Conservation (phyloP, 2,888 invertebrate genomes). For the Cantharis flavilabris region DNA sequence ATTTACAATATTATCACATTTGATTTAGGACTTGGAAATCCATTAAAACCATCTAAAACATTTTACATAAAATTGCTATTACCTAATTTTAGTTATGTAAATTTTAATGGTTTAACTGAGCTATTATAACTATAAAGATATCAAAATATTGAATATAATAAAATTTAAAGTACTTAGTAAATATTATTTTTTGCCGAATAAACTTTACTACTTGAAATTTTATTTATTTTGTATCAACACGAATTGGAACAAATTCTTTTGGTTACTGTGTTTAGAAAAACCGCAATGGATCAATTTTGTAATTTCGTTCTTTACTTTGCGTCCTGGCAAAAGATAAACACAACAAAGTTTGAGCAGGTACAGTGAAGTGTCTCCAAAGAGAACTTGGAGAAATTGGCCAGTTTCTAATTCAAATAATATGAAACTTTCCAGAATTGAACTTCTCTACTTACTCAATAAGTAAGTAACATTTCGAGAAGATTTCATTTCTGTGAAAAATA, state of each 20-base stretch:
- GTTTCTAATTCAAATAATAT: slow-evolving; percentile 1
- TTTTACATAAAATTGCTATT: not conserved
- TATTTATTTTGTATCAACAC: not conserved
- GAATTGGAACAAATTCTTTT: not conserved
- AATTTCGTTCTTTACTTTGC: not conserved
- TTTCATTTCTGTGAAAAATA: not conserved
- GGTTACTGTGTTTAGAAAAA: not conserved
- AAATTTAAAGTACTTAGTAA: not conserved
- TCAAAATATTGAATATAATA: not conserved
- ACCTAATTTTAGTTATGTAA: not conserved
- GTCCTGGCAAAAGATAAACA: not conserved
- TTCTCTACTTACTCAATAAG: not conserved
- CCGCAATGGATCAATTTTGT: not conserved
- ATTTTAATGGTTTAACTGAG: not conserved
- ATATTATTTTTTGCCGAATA: not conserved
- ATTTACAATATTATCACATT: not conserved
- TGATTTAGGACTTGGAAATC: not conserved
- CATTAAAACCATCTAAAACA: not conserved
- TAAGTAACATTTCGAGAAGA: not conserved
- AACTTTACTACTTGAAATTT: not conserved
- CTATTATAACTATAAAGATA: not conserved
- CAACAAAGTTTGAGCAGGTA: not conserved
- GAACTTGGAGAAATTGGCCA: not conserved
- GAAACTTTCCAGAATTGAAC: not conserved
- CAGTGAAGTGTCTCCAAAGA: not conserved